Percentiles rank a stretch among this genome's conserved stretches.
Conservation (phyloP, 2,888 invertebrate genomes). For the Poecilus cupreus region DNA sequence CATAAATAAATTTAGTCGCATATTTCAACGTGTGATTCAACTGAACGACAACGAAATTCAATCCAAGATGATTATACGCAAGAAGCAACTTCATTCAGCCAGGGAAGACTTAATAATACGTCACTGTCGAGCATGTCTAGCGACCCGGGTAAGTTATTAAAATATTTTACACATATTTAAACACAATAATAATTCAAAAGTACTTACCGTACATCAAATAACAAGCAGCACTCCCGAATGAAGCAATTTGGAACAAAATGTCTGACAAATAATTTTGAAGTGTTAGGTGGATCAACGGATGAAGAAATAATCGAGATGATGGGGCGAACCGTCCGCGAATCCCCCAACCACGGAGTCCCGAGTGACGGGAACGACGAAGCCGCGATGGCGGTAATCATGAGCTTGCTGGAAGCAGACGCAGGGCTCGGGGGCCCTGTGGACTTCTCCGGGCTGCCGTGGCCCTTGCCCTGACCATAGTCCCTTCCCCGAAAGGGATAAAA, state of each 20-base stretch:
- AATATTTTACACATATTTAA: background rate
- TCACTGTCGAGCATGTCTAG: slow-evolving; percentile 73
- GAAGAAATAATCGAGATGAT: slow-evolving; percentile 78
- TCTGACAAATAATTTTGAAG: slow-evolving; percentile 48
- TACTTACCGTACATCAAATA: background rate
- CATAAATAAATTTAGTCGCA: slow-evolving; percentile 68
- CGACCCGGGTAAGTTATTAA: slow-evolving; percentile 72
- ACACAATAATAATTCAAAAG: background rate
- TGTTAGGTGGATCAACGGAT: slow-evolving; percentile 69
- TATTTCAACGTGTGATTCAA: slow-evolving; percentile 71
- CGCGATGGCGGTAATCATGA: slow-evolving; percentile 95
- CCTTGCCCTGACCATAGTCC: slow-evolving; percentile 77
- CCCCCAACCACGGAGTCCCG: slow-evolving; percentile 71
- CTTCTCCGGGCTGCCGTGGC: slow-evolving; percentile 91
- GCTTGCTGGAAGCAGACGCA: slow-evolving; percentile 90
- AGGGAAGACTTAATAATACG: slow-evolving; percentile 72
- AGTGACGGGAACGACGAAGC: slow-evolving; percentile 90
- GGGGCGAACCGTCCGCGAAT: slow-evolving; percentile 73
- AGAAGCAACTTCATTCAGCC: slow-evolving; percentile 65
- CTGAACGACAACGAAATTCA: slow-evolving; percentile 67
- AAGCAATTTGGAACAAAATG: background rate
- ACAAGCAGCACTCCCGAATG: background rate
- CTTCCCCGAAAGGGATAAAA: background rate
- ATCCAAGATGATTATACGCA: slow-evolving; percentile 66
- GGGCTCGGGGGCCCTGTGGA: slow-evolving; percentile 92